phyloP scores from a whole-genome alignment of 2,113 vertebrate species.

The Chunga burmeisteri region DNA sequence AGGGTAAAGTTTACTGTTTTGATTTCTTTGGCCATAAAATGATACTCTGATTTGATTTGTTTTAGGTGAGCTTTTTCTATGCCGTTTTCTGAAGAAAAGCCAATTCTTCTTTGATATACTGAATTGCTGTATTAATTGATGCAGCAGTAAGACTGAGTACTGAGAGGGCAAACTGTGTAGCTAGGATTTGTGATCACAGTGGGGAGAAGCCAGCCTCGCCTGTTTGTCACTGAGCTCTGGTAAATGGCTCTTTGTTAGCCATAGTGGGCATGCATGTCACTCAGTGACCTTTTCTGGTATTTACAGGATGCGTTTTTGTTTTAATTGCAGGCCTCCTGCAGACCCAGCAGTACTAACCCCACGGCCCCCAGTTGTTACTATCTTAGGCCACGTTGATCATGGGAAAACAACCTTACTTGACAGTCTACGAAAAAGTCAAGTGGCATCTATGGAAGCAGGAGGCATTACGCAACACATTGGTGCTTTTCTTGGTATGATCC shows the following conservation, averaged over 20 bases:
- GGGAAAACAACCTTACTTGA: conserved; percentile 96
- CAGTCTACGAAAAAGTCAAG: conserved; percentile 88
- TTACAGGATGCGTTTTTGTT: not conserved
- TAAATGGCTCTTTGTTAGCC: fast-evolving
- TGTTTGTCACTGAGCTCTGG: not conserved
- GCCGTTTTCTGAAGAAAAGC: not conserved
- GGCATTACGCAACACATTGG: conserved; percentile 91
- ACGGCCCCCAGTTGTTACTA: conserved; percentile 89
- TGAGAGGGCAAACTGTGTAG: not conserved
- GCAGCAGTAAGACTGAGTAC: not conserved
- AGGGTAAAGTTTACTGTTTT: not conserved
- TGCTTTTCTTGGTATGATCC: conserved; percentile 83
- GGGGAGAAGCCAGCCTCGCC: not conserved
- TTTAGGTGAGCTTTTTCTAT: not conserved
- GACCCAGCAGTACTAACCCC: conserved; percentile 77
- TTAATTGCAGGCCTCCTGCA: conserved; percentile 77
- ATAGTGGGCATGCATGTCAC: fast-evolving
- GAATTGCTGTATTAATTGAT: not conserved
- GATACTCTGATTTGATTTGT: not conserved
- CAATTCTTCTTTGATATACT: not conserved
- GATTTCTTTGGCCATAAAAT: not conserved
- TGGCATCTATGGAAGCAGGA: conserved; percentile 83
- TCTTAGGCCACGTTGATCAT: conserved; percentile 98
- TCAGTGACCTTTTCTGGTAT: not conserved
- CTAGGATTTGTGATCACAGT: no score